Base-by-base conservation (phyloP, 2,888 invertebrate species). In the Strigamia crassipes region DNA sequence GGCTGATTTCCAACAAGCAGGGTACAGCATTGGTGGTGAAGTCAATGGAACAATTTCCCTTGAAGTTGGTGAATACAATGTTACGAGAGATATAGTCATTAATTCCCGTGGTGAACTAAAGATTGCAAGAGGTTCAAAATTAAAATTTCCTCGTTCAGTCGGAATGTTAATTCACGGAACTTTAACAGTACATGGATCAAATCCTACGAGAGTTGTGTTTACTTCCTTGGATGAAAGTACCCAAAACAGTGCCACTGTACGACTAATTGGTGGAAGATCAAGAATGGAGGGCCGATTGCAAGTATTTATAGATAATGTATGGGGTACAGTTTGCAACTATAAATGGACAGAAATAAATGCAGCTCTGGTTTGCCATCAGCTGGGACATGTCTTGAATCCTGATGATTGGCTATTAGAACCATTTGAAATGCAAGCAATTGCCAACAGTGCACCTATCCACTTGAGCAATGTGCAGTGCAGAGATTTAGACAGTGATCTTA, bases 281-380 rank as follows among this genome's bases (percentile, higher is more conserved):
- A 91, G 91, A 81, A 91, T 92, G 56, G 96, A 97, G 89, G 99
- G 99, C 0, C 91, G 97, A 84, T 87, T 96, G 56, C 95, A 96
- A 89, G 92, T 98, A 0, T 91, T 92, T 85, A 89, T 97, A 10
- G 92, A 94, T 83, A 93, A 93, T 0, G 92, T 92, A 87, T 99
- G 99, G 99, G 99, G 99, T 46, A 98, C 98, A 0, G 95, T 99
- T 0, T 99, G 99, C 87, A 95, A 95, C 88, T 96, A 99, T 87
- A 95, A 94, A 78, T 99, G 99, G 97, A 96, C 93, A 78, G 93
- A 95, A 21, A 90, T 92, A 66, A 94, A 96, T 86, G 97, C 99
- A 0, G 95, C 97, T 0, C 89, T 99, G 79, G 96, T 95, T 0
- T 99, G 99, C 86, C 94, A 97, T 88, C 98, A 98, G 88, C 89